phyloP scores from a whole-genome alignment of 2,113 vertebrate genomes.

The Anguilla rostrata region DNA sequence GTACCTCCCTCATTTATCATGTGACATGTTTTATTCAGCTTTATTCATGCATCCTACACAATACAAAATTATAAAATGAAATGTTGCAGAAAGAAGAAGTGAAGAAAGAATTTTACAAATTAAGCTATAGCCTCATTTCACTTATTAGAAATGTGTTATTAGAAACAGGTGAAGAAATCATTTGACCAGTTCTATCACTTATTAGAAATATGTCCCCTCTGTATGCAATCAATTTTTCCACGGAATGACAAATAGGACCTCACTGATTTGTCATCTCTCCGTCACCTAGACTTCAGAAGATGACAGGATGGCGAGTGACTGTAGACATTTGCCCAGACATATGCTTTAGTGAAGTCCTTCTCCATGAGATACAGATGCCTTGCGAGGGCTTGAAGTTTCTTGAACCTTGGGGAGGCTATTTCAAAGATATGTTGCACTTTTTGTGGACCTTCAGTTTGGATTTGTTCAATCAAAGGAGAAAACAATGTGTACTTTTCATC shows the following conservation, averaged over 20 bases:
- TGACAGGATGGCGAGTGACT: no score
- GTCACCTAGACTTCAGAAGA: no score
- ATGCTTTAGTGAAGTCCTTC: constrained; percentile 43
- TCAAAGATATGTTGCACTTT: constrained; percentile 50
- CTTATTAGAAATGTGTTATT: no score
- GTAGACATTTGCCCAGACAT: constrained; percentile 60
- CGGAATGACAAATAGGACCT: no score
- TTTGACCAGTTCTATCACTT: no score
- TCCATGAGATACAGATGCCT: constrained; percentile 54
- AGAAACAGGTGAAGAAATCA: no score
- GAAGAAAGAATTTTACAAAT: no score
- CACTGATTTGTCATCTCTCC: no score
- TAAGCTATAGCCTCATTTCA: no score
- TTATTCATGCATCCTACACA: not conserved
- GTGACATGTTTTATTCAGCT: not conserved
- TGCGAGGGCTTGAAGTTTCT: constrained; percentile 54
- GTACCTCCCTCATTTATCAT: not conserved
- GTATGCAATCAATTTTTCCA: no score
- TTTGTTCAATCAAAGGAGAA: constrained; percentile 52
- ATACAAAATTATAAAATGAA: not conserved
- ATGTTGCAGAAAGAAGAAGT: not conserved
- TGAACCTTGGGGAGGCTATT: constrained; percentile 51
- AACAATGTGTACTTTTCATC: constrained; percentile 40
- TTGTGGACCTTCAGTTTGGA: constrained; percentile 38
- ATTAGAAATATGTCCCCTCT: no score